Evolutionary conservation across 92 coral and sea anemone genomes (phyloP).

Genomic region (Chrysogorgia sp.): DNA sequence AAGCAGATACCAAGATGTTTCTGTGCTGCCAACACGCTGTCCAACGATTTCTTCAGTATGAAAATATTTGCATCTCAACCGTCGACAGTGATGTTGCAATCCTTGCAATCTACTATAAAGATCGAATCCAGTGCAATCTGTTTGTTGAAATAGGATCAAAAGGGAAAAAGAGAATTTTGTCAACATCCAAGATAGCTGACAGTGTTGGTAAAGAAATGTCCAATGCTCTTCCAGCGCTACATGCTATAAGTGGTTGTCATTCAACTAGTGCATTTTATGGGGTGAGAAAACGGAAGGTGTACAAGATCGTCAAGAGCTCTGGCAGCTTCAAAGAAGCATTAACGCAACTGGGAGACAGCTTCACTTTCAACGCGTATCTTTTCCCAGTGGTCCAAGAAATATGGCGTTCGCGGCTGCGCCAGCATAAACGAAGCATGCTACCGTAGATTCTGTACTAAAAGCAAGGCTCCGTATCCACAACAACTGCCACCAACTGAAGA

Average conservation of each 20-base stretch:
- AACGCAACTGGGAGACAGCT: background rate
- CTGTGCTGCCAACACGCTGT: slow-evolving; percentile 14
- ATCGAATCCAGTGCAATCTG: background rate
- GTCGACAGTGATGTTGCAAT: slow-evolving; percentile 25
- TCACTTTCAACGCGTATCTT: background rate
- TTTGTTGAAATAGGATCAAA: slow-evolving; percentile 22
- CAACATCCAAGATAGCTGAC: background rate
- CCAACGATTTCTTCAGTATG: slow-evolving; percentile 2
- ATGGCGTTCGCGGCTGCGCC: slow-evolving; percentile 12
- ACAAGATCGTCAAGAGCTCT: slow-evolving; percentile 24
- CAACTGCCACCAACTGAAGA: slow-evolving; percentile 23
- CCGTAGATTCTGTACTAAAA: background rate
- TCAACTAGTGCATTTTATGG: slow-evolving; percentile 25
- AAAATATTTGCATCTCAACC: slow-evolving; percentile 7
- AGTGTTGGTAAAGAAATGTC: slow-evolving; percentile 15
- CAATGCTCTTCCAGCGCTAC: slow-evolving; percentile 22
- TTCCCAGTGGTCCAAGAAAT: slow-evolving; percentile 26
- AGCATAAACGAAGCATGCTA: slow-evolving; percentile 24
- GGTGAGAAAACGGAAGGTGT: slow-evolving; percentile 14
- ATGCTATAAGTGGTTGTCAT: slow-evolving; percentile 20
- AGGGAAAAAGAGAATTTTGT: slow-evolving; percentile 23
- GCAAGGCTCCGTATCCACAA: slow-evolving; percentile 15
- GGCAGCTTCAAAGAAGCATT: background rate
- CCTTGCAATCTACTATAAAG: slow-evolving; percentile 15
- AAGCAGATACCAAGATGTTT: slow-evolving; percentile 34